Percentiles rank a stretch among this genome's conserved stretches.
Evolutionary conservation across 1,140 invertebrate genomes (phyloP).

Genomic region (Schlechtendalia chinensis): DNA sequence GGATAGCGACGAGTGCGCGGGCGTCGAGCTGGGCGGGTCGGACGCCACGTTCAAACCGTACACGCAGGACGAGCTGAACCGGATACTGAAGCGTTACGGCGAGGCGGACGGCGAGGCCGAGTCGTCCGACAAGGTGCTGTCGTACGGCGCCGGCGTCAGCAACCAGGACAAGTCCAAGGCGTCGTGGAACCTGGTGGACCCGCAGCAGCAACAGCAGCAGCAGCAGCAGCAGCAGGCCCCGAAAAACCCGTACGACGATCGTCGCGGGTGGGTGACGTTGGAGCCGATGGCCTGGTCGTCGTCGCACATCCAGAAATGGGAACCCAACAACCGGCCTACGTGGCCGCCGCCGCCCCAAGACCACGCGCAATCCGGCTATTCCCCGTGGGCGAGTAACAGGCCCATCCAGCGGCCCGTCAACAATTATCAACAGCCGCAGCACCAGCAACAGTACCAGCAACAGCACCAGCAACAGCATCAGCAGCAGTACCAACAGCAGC

Average conservation of each 20-base stretch:
- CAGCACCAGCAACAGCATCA: conserved; percentile 51
- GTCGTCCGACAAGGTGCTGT: conserved; percentile 52
- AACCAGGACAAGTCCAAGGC: conserved; percentile 55
- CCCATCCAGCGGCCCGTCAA: conserved; percentile 30
- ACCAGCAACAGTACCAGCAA: conserved; percentile 52
- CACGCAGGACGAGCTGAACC: conserved; percentile 54
- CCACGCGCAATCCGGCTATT: conserved; percentile 27
- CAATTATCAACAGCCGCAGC: conserved; percentile 51
- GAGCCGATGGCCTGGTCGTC: conserved; percentile 76
- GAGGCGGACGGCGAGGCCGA: conserved; percentile 52
- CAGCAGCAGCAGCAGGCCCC: conserved; percentile 54
- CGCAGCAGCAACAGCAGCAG: conserved; percentile 35
- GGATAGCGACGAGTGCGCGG: conserved; percentile 42
- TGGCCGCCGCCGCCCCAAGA: conserved; percentile 54
- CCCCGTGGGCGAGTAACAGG: conserved; percentile 12
- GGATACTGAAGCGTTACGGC: conserved; percentile 53
- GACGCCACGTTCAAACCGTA: conserved; percentile 54
- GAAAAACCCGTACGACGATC: conserved; percentile 65
- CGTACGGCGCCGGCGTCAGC: conserved; percentile 39
- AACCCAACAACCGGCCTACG: conserved; percentile 58
- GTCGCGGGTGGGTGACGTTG: conserved; percentile 72
- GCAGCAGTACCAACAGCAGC: conserved; percentile 49
- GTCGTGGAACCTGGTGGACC: conserved; percentile 54
- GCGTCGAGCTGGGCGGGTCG: conserved; percentile 19
- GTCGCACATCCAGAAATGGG: conserved; percentile 77